Conservation (phyloP, 2,797 vertebrate species). For the Chaunax sp. region DNA sequence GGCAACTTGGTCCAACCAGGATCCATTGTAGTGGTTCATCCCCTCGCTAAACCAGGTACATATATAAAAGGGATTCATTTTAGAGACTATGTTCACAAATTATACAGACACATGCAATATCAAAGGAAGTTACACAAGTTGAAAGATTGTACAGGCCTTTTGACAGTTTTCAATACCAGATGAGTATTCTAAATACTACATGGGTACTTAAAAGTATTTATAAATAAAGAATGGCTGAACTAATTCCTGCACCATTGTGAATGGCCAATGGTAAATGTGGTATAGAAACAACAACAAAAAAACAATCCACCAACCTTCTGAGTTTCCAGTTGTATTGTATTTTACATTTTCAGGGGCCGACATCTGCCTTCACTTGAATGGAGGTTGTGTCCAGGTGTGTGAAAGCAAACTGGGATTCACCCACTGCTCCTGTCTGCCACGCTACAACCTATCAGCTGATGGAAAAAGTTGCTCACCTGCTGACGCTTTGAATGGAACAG, state of each 20-base stretch:
- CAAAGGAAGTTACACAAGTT: too few species aligned
- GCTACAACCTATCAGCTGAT: constrained; percentile 73
- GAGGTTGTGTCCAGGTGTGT: constrained; percentile 89
- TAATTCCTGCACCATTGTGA: too few species aligned
- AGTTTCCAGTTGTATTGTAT: neutral
- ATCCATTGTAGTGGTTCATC: constrained; percentile 91
- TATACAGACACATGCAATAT: neutral
- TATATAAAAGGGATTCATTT: too few species aligned
- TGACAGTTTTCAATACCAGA: too few species aligned
- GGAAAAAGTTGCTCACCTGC: constrained; percentile 77
- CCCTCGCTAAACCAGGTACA: constrained; percentile 94
- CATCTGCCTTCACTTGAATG: constrained; percentile 86
- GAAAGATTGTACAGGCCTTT: too few species aligned
- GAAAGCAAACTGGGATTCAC: constrained; percentile 82
- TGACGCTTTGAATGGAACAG: constrained; percentile 40
- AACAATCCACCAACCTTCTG: neutral
- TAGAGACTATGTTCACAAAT: too few species aligned
- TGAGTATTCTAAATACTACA: too few species aligned
- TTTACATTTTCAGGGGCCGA: constrained; percentile 77
- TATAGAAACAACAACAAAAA: too few species aligned
- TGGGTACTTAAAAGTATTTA: too few species aligned
- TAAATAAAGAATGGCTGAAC: too few species aligned
- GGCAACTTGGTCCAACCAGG: constrained; percentile 89
- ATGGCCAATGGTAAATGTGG: too few species aligned
- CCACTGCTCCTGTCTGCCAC: constrained; percentile 82